A percentile compares a stretch with the other conserved stretches of the same genome.
Evolutionary conservation across 2,113 vertebrate species (phyloP).

Genomic region (Eubucco bourcierii): DNA sequence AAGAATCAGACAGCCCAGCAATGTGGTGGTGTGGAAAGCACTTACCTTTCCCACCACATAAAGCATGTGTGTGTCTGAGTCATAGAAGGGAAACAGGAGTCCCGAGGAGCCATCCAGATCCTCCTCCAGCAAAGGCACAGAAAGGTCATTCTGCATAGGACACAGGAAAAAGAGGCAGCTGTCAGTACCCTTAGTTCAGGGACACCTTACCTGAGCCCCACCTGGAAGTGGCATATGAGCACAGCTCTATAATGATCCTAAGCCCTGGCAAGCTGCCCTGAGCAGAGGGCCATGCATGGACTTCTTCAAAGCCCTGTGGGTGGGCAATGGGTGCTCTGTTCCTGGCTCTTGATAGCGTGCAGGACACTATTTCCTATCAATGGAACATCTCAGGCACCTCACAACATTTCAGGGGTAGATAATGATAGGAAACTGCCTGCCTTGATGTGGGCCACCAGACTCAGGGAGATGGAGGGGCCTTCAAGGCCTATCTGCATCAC

Average conservation of each 20-base stretch:
- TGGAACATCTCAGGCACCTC: background rate
- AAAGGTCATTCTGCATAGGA: slow-evolving; percentile 83
- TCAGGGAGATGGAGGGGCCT: background rate
- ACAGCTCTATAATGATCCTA: background rate
- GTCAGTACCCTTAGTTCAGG: background rate
- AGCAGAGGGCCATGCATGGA: background rate
- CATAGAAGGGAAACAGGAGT: slow-evolving; percentile 89
- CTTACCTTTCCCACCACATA: slow-evolving; percentile 91
- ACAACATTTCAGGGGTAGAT: background rate
- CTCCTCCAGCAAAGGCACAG: slow-evolving; percentile 85
- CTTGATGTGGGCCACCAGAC: background rate
- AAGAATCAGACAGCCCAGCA: background rate
- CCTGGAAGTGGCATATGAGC: background rate
- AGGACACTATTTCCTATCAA: background rate
- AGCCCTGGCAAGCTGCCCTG: background rate
- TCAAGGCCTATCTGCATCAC: background rate
- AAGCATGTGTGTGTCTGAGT: slow-evolving; percentile 89
- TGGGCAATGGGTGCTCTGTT: background rate
- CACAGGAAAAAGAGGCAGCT: background rate
- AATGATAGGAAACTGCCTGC: background rate
- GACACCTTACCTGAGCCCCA: background rate
- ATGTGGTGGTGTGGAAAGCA: background rate
- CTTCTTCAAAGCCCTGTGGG: background rate
- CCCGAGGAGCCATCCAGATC: slow-evolving; percentile 90
- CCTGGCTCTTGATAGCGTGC: background rate